A percentile compares a stretch with the other conserved stretches of the same genome.
Conservation (phyloP, 2,888 invertebrate genomes). For the Diadegma fenestrale region DNA sequence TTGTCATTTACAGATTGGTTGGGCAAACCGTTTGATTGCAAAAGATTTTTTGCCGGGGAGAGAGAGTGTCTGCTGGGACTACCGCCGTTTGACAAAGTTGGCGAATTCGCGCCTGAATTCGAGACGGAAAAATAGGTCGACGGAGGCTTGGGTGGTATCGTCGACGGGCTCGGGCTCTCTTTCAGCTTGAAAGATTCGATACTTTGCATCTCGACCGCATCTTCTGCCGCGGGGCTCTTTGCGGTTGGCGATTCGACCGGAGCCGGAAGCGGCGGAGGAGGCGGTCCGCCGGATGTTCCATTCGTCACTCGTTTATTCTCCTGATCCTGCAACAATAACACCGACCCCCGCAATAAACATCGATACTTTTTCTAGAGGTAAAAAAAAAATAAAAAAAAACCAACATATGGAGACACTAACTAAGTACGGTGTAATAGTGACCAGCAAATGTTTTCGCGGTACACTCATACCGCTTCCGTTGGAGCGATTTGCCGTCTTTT, state of each 20-base stretch:
- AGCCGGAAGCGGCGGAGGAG: slow-evolving; percentile 79
- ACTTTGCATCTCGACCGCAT: slow-evolving; percentile 91
- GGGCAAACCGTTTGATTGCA: slow-evolving; percentile 57
- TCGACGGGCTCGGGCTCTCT: slow-evolving; percentile 87
- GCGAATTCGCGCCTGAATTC: slow-evolving; percentile 74
- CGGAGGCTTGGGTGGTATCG: slow-evolving; percentile 88
- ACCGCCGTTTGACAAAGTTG: slow-evolving; percentile 72
- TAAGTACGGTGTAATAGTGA: slow-evolving; percentile 80
- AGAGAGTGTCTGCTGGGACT: slow-evolving; percentile 74
- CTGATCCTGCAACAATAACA: slow-evolving; percentile 78
- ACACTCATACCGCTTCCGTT: slow-evolving; percentile 60
- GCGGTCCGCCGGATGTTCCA: slow-evolving; percentile 69
- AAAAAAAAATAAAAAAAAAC: slow-evolving; percentile 16
- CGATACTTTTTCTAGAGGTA: too few relatives aligned
- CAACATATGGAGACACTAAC: slow-evolving; percentile 74
- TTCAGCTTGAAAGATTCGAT: slow-evolving; percentile 91
- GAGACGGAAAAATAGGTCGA: slow-evolving; percentile 88
- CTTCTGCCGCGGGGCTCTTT: slow-evolving; percentile 84
- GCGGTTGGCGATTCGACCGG: slow-evolving; percentile 71
- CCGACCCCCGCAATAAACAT: too few relatives aligned
- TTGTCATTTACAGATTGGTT: slow-evolving; percentile 62
- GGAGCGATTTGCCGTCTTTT: slow-evolving; percentile 70
- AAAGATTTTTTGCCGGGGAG: slow-evolving; percentile 85
- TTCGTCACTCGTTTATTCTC: slow-evolving; percentile 76
- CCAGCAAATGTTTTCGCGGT: slow-evolving; percentile 73